Evolutionary conservation across 2,797 vertebrate species (phyloP).

Genomic region (Hirundo rustica): DNA sequence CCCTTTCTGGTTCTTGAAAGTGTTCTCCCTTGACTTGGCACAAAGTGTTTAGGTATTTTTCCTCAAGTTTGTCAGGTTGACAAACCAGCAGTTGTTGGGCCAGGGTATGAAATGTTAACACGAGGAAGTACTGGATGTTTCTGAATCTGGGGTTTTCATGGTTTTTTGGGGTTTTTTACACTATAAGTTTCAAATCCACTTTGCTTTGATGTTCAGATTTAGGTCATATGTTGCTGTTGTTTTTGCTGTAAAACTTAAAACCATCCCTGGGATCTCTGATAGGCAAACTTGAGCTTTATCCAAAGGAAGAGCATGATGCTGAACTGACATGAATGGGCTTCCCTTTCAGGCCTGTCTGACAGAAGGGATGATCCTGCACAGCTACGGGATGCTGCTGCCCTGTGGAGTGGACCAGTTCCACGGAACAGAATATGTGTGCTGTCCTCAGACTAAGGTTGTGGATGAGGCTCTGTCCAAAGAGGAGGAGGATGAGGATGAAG

Average conservation of each 20-base stretch:
- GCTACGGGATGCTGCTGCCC: conserved; percentile 94
- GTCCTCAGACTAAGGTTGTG: conserved; percentile 80
- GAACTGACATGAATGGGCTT: neutral
- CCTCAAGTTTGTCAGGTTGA: neutral
- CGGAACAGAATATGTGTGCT: conserved; percentile 95
- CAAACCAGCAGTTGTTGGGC: neutral
- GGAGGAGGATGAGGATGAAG: conserved; percentile 79
- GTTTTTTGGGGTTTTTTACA: neutral
- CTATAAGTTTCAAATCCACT: neutral
- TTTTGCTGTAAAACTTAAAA: neutral
- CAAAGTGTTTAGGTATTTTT: neutral
- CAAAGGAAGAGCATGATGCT: neutral
- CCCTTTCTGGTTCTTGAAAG: neutral
- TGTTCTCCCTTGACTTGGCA: neutral
- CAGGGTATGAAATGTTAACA: accelerated
- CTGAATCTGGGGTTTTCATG: neutral
- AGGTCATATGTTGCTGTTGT: accelerated
- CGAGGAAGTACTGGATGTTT: neutral
- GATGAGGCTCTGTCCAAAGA: conserved; percentile 79
- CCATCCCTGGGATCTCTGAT: accelerated
- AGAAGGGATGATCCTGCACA: conserved; percentile 87
- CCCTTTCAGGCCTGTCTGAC: conserved; percentile 86
- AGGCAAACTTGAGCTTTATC: neutral
- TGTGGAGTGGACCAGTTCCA: conserved; percentile 93
- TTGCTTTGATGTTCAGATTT: neutral